Evolutionary conservation across 2,113 vertebrate species (phyloP).

Genomic region (Albula glossodonta): DNA sequence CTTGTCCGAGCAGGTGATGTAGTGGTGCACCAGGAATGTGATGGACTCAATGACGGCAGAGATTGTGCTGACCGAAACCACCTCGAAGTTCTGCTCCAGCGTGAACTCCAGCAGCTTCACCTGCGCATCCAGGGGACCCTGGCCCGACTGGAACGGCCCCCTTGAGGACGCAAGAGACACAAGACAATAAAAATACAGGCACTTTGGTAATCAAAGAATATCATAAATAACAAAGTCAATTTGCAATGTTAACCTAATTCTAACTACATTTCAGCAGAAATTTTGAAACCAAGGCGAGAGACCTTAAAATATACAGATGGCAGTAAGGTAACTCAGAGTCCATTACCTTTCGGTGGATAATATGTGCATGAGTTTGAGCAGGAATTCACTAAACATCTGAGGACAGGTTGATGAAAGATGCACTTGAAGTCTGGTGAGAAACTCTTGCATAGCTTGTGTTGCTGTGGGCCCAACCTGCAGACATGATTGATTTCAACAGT

Average conservation of each 20-base stretch:
- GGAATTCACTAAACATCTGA: constrained; percentile 98
- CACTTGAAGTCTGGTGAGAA: constrained; percentile 93
- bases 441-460: constrained; percentile 98
- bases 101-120: constrained; percentile 97
- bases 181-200: not conserved
- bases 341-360: constrained; percentile 92
- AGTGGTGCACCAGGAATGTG: constrained; percentile 96
- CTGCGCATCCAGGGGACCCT: constrained; percentile 95
- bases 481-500: not conserved
- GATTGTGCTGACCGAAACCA: constrained; percentile 93
- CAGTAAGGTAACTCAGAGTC: too few relatives aligned
- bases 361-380: constrained; percentile 94
- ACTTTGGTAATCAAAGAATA: too few relatives aligned
- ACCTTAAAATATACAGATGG: too few relatives aligned
- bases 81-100: constrained; percentile 96
- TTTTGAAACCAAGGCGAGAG: too few relatives aligned
- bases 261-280: not conserved
- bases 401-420: constrained; percentile 95
- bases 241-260: too few relatives aligned
- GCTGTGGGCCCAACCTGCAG: constrained; percentile 93
- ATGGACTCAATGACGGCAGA: constrained; percentile 94
- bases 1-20: constrained; percentile 97
- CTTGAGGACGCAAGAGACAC: constrained; percentile 52
- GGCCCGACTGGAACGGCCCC: constrained; percentile 94
- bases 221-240: too few relatives aligned